Base-by-base conservation (phyloP, 2,888 invertebrate species). In the Panzeria rudis region DNA sequence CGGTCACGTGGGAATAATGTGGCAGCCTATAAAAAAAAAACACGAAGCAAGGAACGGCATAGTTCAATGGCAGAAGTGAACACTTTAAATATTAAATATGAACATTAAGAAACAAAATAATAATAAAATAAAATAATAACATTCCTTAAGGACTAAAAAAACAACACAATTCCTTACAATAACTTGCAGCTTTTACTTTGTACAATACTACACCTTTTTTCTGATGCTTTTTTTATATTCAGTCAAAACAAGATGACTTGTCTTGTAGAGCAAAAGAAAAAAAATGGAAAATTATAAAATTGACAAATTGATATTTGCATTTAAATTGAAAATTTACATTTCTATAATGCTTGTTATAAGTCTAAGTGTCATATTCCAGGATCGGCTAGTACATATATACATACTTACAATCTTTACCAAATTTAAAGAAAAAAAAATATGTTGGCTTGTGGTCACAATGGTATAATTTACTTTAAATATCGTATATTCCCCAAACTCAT, bases 221-320 rank as follows among this genome's bases (percentile, higher is more conserved):
- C 64, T 62, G 9, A 25, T 6, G n/a, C 2, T 11, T 41, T 35
- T 17, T 44, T 29, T 29, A 4, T 29, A 4, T 29, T 9, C 32
- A 35, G 11, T 11, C 9, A 11, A 17, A 47, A 54, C 29, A 23
- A 47, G 17, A 54, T 73, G 50, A 44, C 44, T 59, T 66, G 15
- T 52, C 20, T 52, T 47, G 32, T 38, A 44, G n/a, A 3, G 8
- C 3, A n/a, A 13, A 61, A 73, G 56, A 73, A 38, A 1, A 38
- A 38, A 38, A 38, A 13, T 11, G 3, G 23, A 62, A 72, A 64
- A 77, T 71, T 82, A 83, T 82, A 88, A 89, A 88, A 92, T 92
- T 92, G 92, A 92, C 92, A 92, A 92, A 92, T 92, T 92, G 92
- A 92, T 92, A 92, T 92, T 92, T 92, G 92, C 92, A 92, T 92